Conservation (phyloP, 2,888 invertebrate genomes). For the Schizaphis graminum region DNA sequence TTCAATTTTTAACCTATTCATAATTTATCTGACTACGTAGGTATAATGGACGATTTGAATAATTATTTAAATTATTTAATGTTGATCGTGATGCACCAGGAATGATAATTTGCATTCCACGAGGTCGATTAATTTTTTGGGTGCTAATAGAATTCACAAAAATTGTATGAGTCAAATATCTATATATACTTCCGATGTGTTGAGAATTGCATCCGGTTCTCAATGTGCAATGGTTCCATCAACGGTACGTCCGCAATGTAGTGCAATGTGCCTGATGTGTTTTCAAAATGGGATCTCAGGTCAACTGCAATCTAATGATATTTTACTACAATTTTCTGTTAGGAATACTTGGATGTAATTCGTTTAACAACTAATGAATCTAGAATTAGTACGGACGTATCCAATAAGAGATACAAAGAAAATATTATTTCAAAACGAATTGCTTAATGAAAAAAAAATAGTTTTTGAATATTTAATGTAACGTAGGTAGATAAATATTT, state of each 20-base stretch:
- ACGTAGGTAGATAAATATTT: background rate
- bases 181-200: background rate
- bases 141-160: background rate
- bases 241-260: background rate
- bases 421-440: background rate
- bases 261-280: background rate
- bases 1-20: background rate
- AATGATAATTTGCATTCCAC: background rate
- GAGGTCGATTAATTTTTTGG: background rate
- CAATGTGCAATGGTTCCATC: background rate
- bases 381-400: background rate
- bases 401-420: background rate
- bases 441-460: background rate
- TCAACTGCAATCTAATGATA: conserved; percentile 1
- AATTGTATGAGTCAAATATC: background rate
- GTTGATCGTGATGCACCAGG: background rate
- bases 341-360: background rate
- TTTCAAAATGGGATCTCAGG: background rate
- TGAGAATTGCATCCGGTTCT: background rate
- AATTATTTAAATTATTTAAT: background rate
- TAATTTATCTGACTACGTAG: background rate
- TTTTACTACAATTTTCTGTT: background rate
- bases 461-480: background rate
- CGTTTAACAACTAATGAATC: background rate
- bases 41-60: background rate